phyloP scores from a whole-genome alignment of 2,888 invertebrate species.

The Plagiodera versicolora region DNA sequence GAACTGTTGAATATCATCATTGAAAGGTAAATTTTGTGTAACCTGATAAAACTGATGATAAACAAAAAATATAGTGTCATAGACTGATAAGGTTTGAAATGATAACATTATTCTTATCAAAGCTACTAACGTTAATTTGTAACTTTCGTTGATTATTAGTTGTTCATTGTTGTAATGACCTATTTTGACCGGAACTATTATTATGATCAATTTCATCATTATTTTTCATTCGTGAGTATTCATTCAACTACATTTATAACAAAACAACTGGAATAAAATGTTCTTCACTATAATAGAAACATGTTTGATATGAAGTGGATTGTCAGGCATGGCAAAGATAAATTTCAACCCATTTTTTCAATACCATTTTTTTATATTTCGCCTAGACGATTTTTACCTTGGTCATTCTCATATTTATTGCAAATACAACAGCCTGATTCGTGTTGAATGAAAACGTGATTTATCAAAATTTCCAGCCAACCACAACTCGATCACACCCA shows the following conservation, averaged over 20 bases:
- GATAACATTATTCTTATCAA: slow-evolving; percentile 14
- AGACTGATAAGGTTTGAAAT: slow-evolving; percentile 15
- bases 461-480: slow-evolving; percentile 29
- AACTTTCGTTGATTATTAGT: slow-evolving; percentile 2
- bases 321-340: no score
- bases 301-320: no score
- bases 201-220: slow-evolving; percentile 16
- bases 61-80: slow-evolving; percentile 8
- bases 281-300: no score
- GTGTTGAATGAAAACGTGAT: no score
- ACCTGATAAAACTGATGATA: not conserved
- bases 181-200: slow-evolving; percentile 13
- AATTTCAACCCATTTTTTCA: no score
- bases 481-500: slow-evolving; percentile 36
- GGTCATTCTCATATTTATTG: no score
- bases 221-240: slow-evolving; percentile 8
- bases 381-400: no score
- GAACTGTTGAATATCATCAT: no score
- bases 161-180: slow-evolving; percentile 10
- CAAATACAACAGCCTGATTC: no score
- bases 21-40: not conserved
- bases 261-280: no score
- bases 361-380: no score
- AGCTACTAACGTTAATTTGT: not conserved
- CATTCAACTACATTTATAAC: no score